Base-by-base conservation (phyloP, 92 coral and sea anemone species). In the Parazoanthus swiftii region DNA sequence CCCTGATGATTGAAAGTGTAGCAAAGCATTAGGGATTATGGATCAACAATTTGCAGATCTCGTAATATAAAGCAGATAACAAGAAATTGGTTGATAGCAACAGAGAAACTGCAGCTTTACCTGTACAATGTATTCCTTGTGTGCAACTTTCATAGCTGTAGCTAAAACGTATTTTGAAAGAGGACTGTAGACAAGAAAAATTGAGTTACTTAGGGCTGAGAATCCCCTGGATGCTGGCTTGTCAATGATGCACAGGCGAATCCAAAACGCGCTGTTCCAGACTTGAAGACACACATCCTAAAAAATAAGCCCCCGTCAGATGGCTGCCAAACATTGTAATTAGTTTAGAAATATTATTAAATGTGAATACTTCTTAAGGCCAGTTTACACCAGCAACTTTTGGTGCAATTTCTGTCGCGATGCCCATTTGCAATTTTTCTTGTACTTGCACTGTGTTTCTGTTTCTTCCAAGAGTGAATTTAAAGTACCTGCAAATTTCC, bases 81-180 rank as follows among this genome's bases (percentile, higher is more conserved):
- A 13, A 54, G 0, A 14, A 54, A 54, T 54, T 9, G 48, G 16
- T n/a, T 66, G 38, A 63, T 51, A 20, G 18, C 26, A 36, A 37
- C 25, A 39, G 16, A 56, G 70, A 23, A 18, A 5, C 25, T 21
- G 70, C 70, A 56, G 20, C 35, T 80, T 39, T 85, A 95, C 99
- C 98, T 97, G 96, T 36, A 95, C 50, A 76, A 97, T 78, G 80
- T 92, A 97, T 70, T 89, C 88, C 80, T 93, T 97, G 92, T 95
- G 86, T 6, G 96, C 89, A 74, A 81, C 94, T 63, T 94, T 97
- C 81, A 97, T 88, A 18, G 89, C 71, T 39, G 98, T 90, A 33
- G 90, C 76, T 86, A 97, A 89, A 67, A 97, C 42, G 46, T 97
- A 92, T 37, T 94, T 90, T 14, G 99, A 92, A 67, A 89, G 92